phyloP scores from a whole-genome alignment of 2,888 invertebrate species.

The Ochlodes sylvanus region DNA sequence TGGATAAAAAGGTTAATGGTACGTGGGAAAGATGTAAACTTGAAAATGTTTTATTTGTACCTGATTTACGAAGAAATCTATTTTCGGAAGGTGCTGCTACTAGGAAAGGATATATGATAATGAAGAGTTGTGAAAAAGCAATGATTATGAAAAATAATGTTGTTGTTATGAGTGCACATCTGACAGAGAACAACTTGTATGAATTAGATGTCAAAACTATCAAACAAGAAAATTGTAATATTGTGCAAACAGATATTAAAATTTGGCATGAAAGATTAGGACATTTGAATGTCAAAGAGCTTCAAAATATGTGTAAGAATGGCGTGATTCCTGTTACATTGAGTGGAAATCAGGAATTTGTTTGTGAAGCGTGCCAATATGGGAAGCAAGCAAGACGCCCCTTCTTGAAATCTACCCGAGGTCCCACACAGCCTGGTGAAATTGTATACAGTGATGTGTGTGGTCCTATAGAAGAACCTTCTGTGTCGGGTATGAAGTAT shows the following conservation, averaged over 20 bases:
- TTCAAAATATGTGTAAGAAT: conserved; percentile 35
- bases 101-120: conserved; percentile 27
- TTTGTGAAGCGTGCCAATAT: conserved; percentile 36
- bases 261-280: conserved; percentile 43
- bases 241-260: conserved; percentile 35
- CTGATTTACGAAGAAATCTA: conserved; percentile 35
- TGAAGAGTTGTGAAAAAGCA: conserved; percentile 20
- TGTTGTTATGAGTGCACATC: conserved; percentile 20
- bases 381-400: conserved; percentile 33
- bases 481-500: conserved; percentile 16
- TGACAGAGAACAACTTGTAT: conserved; percentile 33
- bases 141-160: conserved; percentile 22
- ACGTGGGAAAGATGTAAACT: conserved; percentile 43
- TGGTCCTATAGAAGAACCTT: conserved; percentile 7
- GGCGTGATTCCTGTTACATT: conserved; percentile 19
- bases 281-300: conserved; percentile 38
- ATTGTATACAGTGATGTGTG: conserved; percentile 19
- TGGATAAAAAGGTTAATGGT: conserved; percentile 45
- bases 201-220: conserved; percentile 31
- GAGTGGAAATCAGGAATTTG: conserved; percentile 21
- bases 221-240: conserved; percentile 20
- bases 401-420: conserved; percentile 30
- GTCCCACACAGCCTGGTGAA: conserved; percentile 24
- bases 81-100: conserved; percentile 34
- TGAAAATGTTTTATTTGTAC: conserved; percentile 40